Base-by-base conservation (phyloP, 2,888 invertebrate genomes). In the Frankliniella fusca region DNA sequence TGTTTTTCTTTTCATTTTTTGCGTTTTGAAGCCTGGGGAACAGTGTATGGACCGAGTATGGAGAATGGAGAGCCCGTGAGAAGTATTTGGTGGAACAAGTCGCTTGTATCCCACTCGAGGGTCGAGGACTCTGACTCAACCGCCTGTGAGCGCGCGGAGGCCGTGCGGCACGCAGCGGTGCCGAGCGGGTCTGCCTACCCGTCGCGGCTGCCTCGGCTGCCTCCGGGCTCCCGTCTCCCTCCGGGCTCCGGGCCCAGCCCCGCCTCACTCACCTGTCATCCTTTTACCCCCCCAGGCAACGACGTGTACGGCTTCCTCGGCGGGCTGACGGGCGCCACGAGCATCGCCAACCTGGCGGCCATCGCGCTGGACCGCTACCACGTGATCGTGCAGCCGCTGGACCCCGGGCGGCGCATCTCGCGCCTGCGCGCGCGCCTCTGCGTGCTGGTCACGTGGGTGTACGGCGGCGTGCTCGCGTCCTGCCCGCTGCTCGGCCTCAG, bases 321-420 rank as follows among this genome's bases (percentile, higher is more conserved):
- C 0, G 95, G 95, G 2, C 87, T 95, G 81, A 94, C 94, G 28
- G 96, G 96, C 80, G 93, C 94, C 15, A 93, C 93, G 81, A 95
- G 95, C 12, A 96, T 96, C 85, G 93, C 93, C 85, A 94, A 94
- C 0, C 89, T 96, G 83, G 92, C 95, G 2, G 93, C 94, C 79
- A 95, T 96, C 84, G 93, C 95, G 0, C 86, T 95, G 84, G 95
- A 96, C 88, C 92, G 96, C 48, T 96, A 94, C 88, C 92, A 92
- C 89, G 95, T 94, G 23, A 94, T 96, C 81, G 93, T 94, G 20
- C 92, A 93, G 85, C 96, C 95, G 0, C 88, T 96, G 83, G 92
- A 93, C 86, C 92, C 93, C 0, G 87, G 92, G 79, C 89, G 92
- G 61, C 90, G 91, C 48, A 91, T 92, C 48, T 93, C 92, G 3